These are phyloP conservation scores for Myiotriccus ornatus DNA, from an alignment of 2,797 vertebrate species.

Conservation along the genomic window DNA sequence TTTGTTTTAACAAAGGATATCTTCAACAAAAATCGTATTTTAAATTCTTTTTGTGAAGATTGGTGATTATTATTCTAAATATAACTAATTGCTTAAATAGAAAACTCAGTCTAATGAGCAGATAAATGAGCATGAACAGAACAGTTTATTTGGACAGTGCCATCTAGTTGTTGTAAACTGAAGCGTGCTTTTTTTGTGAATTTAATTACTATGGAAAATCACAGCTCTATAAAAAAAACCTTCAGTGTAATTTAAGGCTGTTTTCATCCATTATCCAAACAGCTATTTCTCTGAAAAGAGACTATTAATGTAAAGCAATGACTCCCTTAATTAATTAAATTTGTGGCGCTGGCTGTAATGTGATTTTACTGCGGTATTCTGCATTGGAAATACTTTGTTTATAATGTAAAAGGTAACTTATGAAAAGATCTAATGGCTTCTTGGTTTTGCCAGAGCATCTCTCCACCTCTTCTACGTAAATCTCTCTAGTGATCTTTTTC, in stretches of 20 bases:
- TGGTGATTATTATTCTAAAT: background rate
- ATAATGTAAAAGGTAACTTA: background rate
- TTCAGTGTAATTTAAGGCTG: slow-evolving; percentile 9
- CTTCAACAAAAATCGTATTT: background rate
- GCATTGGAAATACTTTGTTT: background rate
- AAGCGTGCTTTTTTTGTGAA: background rate
- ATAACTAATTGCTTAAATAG: slow-evolving; percentile 28
- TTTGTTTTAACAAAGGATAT: background rate
- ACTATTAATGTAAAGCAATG: background rate
- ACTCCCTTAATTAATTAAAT: background rate
- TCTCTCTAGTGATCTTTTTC: background rate
- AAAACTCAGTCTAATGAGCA: slow-evolving; percentile 10
- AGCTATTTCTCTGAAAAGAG: background rate
- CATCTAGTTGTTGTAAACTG: background rate
- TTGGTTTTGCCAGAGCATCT: background rate
- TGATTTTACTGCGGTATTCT: background rate
- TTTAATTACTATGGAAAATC: slow-evolving; percentile 15
- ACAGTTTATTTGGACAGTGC: slow-evolving; percentile 9
- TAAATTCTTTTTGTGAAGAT: background rate
- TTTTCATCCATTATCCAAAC: background rate
- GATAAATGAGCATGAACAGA: background rate
- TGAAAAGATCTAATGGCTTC: background rate
- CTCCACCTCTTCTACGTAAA: background rate
- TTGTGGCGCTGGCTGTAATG: background rate
- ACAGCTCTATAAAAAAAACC: background rate